A percentile compares a stretch with the other conserved stretches of the same genome.
Evolutionary conservation across 2,797 vertebrate genomes (phyloP).

Genomic region (Sitta carolinensis): DNA sequence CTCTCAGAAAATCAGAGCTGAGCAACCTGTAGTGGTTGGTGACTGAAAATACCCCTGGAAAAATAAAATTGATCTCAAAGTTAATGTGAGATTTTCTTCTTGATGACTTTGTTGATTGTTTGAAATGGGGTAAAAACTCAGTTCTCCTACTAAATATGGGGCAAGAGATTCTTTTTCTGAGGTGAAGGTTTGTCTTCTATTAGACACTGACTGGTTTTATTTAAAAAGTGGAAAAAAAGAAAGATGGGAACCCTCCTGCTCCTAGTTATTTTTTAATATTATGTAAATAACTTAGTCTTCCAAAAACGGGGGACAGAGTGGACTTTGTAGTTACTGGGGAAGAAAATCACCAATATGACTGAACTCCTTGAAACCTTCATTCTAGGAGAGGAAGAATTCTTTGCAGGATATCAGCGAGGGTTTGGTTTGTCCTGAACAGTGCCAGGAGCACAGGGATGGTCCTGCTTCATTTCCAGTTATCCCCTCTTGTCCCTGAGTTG

Average conservation of each 20-base stretch:
- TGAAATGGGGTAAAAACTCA: background rate
- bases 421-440: background rate
- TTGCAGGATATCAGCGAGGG: background rate
- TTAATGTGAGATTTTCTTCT: background rate
- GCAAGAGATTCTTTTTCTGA: background rate
- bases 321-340: background rate
- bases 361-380: background rate
- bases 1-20: background rate
- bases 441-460: fast-evolving
- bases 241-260: fast-evolving
- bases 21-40: background rate
- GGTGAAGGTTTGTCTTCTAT: background rate
- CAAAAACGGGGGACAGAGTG: background rate
- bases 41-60: background rate
- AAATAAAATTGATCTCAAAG: background rate
- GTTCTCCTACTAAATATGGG: background rate
- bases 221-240: background rate
- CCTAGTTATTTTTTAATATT: background rate
- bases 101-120: background rate
- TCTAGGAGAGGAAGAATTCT: background rate
- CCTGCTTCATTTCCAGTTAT: background rate
- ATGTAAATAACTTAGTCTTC: background rate
- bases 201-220: background rate
- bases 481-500: background rate
- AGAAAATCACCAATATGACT: background rate